phyloP scores from a whole-genome alignment of 2,113 vertebrate species.

The Strix uralensis region DNA sequence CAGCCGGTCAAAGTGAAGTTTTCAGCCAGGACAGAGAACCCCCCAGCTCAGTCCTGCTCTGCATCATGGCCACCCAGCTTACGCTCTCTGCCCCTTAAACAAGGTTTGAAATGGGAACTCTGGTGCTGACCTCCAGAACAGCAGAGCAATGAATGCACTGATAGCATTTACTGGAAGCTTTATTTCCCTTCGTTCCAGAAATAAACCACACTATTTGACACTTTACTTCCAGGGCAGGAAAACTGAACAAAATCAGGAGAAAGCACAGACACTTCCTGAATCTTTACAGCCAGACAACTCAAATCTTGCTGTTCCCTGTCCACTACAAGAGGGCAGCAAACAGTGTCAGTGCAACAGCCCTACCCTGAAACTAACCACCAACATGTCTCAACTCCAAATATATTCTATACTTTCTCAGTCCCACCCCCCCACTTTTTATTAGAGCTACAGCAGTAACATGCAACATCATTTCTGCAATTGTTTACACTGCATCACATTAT shows the following conservation, averaged over 20 bases:
- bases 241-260: neutral
- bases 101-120: neutral
- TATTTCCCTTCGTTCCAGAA: neutral
- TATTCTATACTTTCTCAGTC: neutral
- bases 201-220: neutral
- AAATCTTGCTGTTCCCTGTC: neutral
- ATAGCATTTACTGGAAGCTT: neutral
- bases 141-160: neutral
- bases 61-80: fast-evolving
- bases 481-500: neutral
- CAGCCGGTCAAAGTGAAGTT: neutral
- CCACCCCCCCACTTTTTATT: fast-evolving
- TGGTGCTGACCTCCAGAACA: neutral
- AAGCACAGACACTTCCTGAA: neutral
- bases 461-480: neutral
- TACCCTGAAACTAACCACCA: neutral
- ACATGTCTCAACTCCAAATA: neutral
- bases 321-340: neutral
- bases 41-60: neutral
- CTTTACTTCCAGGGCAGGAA: neutral
- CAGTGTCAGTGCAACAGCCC: neutral
- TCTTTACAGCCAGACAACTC: neutral
- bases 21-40: neutral
- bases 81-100: neutral
- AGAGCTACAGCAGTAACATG: neutral